Conservation (phyloP, 2,888 invertebrate genomes). For the Corythucha ciliata region DNA sequence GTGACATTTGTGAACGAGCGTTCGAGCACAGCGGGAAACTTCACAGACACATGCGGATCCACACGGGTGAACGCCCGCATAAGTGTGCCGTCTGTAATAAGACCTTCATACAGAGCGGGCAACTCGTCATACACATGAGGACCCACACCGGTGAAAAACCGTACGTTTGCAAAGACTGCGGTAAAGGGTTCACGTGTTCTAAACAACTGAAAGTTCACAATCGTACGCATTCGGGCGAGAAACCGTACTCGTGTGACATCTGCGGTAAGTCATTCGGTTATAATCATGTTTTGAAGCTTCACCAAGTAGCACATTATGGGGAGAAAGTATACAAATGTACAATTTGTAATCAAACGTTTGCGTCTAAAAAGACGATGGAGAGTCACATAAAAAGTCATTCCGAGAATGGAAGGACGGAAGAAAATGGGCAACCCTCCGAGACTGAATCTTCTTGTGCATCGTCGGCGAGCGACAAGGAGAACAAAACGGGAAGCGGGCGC, state of each 20-base stretch:
- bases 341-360: constrained; percentile 82
- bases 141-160: constrained; percentile 85
- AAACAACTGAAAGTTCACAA: constrained; percentile 87
- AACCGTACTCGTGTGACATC: constrained; percentile 84
- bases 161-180: constrained; percentile 68
- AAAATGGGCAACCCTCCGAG: constrained; percentile 24
- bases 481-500: constrained; percentile 41
- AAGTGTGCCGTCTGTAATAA: constrained; percentile 79
- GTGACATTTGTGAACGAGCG: constrained; percentile 76
- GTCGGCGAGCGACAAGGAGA: constrained; percentile 44
- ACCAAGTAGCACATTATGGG: constrained; percentile 82
- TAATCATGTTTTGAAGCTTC: constrained; percentile 80
- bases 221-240: constrained; percentile 81
- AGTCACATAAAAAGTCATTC: constrained; percentile 74
- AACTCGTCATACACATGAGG: constrained; percentile 80
- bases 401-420: constrained; percentile 41
- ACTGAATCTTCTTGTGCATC: constrained; percentile 36
- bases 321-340: constrained; percentile 89
- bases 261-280: constrained; percentile 85
- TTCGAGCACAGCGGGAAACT: constrained; percentile 86
- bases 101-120: constrained; percentile 85
- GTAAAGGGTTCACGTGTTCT: constrained; percentile 84
- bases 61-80: constrained; percentile 83
- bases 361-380: constrained; percentile 84
- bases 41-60: constrained; percentile 82